phyloP scores from a whole-genome alignment of 2,113 vertebrate species.

The Dicentrarchus labrax region DNA sequence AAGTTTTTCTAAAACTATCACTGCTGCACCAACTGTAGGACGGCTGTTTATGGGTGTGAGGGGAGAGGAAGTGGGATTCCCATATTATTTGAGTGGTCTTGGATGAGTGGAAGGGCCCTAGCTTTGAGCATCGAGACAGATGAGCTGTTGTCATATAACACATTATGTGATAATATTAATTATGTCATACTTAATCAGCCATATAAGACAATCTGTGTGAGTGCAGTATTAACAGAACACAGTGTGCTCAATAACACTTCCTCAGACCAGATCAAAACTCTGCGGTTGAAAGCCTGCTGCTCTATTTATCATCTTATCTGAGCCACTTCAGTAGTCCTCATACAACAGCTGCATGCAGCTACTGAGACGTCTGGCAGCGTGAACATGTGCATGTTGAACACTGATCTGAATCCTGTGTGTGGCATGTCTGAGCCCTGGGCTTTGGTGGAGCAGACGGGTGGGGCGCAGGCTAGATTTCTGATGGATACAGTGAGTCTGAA shows the following conservation, averaged over 20 bases:
- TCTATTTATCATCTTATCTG: constrained; percentile 44
- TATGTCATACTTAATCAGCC: background rate
- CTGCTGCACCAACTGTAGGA: background rate
- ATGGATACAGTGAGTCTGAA: constrained; percentile 69
- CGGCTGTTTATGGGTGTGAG: background rate
- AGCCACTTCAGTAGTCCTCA: constrained; percentile 58
- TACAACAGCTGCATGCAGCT: constrained; percentile 73
- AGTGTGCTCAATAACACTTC: background rate
- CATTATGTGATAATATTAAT: background rate
- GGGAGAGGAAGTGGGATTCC: background rate
- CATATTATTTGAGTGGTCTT: background rate
- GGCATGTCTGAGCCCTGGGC: constrained; percentile 71
- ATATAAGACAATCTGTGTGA: background rate
- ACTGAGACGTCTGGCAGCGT: constrained; percentile 53
- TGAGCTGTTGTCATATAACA: background rate
- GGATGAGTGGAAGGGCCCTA: background rate
- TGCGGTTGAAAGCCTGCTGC: constrained; percentile 8
- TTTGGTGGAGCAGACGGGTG: constrained; percentile 54
- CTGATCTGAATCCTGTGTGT: constrained; percentile 65
- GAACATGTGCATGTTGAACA: constrained; percentile 60
- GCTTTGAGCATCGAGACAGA: background rate
- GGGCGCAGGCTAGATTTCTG: constrained; percentile 50
- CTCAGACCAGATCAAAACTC: constrained; percentile 19
- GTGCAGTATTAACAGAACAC: constrained; percentile 1
- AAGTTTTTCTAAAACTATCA: background rate